These are phyloP conservation scores for Ispidina lecontei DNA, from an alignment of 2,797 vertebrate species.

Conservation along the genomic window DNA sequence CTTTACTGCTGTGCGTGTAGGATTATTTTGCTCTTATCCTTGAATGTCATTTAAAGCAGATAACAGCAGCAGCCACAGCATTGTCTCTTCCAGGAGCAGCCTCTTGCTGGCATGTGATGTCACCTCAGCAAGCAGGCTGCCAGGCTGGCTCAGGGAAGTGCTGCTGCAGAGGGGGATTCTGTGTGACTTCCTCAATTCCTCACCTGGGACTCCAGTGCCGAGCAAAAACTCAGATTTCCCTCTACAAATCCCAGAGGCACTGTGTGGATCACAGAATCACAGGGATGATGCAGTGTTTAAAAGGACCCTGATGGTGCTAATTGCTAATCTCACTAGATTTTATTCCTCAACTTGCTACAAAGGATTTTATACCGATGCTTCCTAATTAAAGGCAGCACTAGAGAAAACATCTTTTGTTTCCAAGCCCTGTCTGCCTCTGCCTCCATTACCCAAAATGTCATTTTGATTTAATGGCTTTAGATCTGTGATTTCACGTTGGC, in stretches of 20 bases:
- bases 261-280: background rate
- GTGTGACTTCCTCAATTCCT: background rate
- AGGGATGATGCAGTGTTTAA: background rate
- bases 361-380: background rate
- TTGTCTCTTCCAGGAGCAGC: background rate
- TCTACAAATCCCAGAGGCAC: background rate
- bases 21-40: background rate
- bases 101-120: background rate
- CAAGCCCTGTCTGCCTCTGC: background rate
- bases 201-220: background rate
- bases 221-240: background rate
- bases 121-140: background rate
- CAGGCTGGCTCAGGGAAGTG: background rate
- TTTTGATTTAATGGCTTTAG: conserved; percentile 21
- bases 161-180: background rate
- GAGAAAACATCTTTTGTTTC: conserved; percentile 26
- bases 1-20: background rate
- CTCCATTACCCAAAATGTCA: background rate
- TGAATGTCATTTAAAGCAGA: background rate
- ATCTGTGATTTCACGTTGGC: background rate
- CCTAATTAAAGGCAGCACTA: conserved; percentile 21
- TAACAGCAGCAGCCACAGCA: background rate
- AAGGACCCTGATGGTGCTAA: background rate
- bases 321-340: conserved; percentile 8
- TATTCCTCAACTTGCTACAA: background rate